These are phyloP conservation scores for Pocillopora verrucosa DNA, from an alignment of 64 coral and sea anemone species.

Conservation along the genomic window DNA sequence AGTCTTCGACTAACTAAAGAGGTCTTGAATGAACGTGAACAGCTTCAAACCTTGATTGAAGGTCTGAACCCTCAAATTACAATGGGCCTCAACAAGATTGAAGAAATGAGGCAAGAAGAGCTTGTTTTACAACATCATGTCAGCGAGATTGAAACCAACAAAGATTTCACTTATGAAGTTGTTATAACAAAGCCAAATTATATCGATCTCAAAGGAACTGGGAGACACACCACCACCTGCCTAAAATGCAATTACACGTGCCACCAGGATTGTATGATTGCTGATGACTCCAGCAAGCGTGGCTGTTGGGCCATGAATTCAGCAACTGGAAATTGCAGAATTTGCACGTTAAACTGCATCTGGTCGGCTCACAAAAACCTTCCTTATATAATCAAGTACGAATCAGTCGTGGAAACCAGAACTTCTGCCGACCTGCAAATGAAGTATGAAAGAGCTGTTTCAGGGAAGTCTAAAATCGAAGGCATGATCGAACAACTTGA, in stretches of 20 bases:
- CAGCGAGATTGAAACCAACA: constrained; percentile 43
- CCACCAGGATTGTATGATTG: constrained; percentile 3
- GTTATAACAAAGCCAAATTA: not conserved
- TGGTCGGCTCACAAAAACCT: constrained; percentile 35
- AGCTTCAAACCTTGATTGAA: constrained; percentile 7
- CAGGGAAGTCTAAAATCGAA: constrained; percentile 4
- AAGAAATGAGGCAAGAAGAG: constrained; percentile 44
- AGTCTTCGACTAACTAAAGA: constrained; percentile 31
- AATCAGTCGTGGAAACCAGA: not conserved
- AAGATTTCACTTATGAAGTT: constrained; percentile 28
- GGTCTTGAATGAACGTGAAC: constrained; percentile 31
- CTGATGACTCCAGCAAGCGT: not conserved
- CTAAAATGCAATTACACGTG: constrained; percentile 42
- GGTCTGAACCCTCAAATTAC: constrained; percentile 26
- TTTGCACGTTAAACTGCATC: constrained; percentile 3
- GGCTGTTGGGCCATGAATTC: constrained; percentile 2
- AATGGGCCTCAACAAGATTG: constrained; percentile 24
- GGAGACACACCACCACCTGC: constrained; percentile 35
- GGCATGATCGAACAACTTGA: constrained; percentile 15
- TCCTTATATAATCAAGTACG: not conserved
- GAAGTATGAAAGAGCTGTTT: constrained; percentile 29
- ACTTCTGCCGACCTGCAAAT: constrained; percentile 32
- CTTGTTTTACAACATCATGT: constrained; percentile 9
- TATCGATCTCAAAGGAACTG: constrained; percentile 5
- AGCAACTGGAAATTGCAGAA: not conserved